These are phyloP conservation scores for Gallinago nigripennis DNA, from an alignment of 2,797 vertebrate species.

Conservation along the genomic window DNA sequence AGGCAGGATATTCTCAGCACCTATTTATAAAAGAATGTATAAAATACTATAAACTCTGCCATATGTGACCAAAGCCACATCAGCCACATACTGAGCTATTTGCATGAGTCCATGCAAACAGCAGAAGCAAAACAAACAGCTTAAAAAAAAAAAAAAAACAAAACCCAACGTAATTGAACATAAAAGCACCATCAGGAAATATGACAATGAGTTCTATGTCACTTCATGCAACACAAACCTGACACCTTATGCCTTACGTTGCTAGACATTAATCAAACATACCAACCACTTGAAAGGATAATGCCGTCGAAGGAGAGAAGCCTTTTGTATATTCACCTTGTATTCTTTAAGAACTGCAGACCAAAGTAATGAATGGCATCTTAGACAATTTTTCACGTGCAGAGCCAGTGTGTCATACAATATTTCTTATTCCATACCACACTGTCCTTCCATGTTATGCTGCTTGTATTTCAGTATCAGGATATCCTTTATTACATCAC, in stretches of 20 bases:
- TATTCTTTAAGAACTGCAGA: conserved; percentile 58
- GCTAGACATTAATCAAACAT: conserved; percentile 69
- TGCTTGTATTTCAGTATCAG: conserved; percentile 69
- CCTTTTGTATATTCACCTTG: conserved; percentile 68
- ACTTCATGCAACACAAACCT: conserved; percentile 47
- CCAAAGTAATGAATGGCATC: conserved; percentile 66
- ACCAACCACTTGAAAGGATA: conserved; percentile 56
- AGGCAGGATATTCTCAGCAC: neutral
- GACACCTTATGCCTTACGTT: conserved; percentile 60
- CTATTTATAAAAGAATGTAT: neutral
- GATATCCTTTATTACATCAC: conserved; percentile 20
- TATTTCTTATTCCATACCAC: conserved; percentile 62
- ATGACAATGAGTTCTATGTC: conserved; percentile 38
- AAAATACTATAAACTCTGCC: neutral
- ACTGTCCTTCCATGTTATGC: conserved; percentile 64
- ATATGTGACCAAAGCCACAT: neutral
- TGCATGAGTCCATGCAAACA: neutral
- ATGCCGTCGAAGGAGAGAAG: conserved; percentile 52
- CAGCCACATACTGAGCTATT: neutral
- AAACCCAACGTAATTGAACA: conserved; percentile 27
- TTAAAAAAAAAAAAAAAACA: neutral
- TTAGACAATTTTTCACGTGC: conserved; percentile 70
- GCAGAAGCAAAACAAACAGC: neutral
- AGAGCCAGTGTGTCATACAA: conserved; percentile 56
- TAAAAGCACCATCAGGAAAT: conserved; percentile 47